Conservation (phyloP, 2,888 invertebrate species). For the Pristionchus fissidentatus region DNA sequence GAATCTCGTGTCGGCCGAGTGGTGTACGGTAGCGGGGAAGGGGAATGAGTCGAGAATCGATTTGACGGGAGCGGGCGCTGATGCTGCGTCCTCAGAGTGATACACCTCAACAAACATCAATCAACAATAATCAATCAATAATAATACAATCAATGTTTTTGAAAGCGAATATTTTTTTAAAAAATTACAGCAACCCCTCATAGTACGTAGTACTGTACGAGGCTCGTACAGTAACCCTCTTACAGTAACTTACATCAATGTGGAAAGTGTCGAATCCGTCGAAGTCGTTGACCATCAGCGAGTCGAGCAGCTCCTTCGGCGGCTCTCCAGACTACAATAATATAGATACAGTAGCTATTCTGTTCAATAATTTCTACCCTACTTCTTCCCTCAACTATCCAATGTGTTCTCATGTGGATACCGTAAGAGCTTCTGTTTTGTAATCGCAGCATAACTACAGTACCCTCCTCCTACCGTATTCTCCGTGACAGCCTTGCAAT, state of each 20-base stretch:
- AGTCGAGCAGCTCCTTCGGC: slow-evolving; percentile 83
- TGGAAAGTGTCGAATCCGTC: slow-evolving; percentile 80
- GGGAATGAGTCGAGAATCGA: slow-evolving; percentile 56
- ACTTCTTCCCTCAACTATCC: not conserved
- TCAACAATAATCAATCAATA: not conserved
- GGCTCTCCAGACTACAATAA: slow-evolving; percentile 78
- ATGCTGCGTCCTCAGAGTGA: slow-evolving; percentile 32
- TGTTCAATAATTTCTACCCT: no score
- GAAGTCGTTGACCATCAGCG: slow-evolving; percentile 85
- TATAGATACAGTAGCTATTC: not conserved
- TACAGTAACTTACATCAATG: slow-evolving; percentile 51
- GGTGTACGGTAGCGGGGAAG: slow-evolving; percentile 66
- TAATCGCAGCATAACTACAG: not conserved
- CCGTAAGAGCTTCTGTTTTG: not conserved
- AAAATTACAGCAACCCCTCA: not conserved
- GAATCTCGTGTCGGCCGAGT: slow-evolving; percentile 61
- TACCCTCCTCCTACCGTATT: slow-evolving; percentile 82
- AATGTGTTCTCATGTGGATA: not conserved
- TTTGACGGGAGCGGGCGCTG: slow-evolving; percentile 34
- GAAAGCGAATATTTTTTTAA: not conserved
- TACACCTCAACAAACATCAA: slow-evolving; percentile 4
- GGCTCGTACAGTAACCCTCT: no score
- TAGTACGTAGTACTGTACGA: no score
- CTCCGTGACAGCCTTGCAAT: slow-evolving; percentile 83
- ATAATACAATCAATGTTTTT: not conserved